Evolutionary conservation across 2,888 invertebrate species (phyloP), one percentile per base, ranked within the genome.

Genomic region (Parasteatoda lunata): DNA sequence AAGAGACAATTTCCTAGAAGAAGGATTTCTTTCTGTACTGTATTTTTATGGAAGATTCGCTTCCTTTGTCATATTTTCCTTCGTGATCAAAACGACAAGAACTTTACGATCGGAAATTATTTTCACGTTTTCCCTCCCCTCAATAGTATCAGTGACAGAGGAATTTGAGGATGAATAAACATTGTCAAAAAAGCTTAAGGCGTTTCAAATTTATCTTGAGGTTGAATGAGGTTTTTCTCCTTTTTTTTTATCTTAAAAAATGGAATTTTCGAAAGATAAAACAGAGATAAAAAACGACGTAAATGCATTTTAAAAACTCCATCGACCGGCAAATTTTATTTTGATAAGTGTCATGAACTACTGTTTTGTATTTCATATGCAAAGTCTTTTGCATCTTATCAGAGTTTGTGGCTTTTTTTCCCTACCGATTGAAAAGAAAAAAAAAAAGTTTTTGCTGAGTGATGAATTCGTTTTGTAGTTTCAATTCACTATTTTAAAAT

Each of bases 81-180:
- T 2, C 45, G 6, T 6, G 59, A 59, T 52, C 9, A 45, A 76
- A 76, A 5, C 49, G 76, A 76, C 73, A 76, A 30, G 65, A 76
- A 65, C 49, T 76, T 76, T 8, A 65, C 15, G 49, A 47, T 76
- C 13, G n/a, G 13, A 65, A 76, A 65, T 76, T 76, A 65, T 65
- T 76, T 75, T 76, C n/a, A 13, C 54, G 30, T 48, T 49, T 73
- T 75, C 13, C n/a, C n/a, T 13, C 5, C 13, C 30, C 11, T 54
- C 59, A 45, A 15, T 13, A 13, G 59, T 76, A 65, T 76, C 49
- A 48, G 15, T 76, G 45, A 15, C 76, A 76, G 49, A 76, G 45
- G 64, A 76, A 76, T 76, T 76, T 65, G 65, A 48, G 65, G 47
- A 49, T 65, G 76, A 76, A 65, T 76, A 76, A 76, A 76, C 65